Evolutionary conservation across 1,140 invertebrate species (phyloP), one percentile per base, ranked within the genome.

Genomic region (Leptoteleia sp.): DNA sequence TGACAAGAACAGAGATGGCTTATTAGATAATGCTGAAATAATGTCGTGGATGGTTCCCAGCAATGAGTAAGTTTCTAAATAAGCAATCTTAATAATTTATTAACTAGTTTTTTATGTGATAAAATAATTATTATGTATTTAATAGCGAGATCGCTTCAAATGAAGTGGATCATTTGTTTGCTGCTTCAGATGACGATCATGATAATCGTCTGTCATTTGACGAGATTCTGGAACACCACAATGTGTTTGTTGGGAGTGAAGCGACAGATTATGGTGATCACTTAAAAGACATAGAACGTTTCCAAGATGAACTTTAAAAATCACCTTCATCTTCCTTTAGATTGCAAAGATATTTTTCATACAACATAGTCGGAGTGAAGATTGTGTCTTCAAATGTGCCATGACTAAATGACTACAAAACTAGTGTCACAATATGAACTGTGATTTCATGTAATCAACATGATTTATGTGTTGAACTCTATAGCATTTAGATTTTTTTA

Each of bases 221-320:
- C 4, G 98, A 99, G 91, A 93, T 99, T 45, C 85, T 98, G 0
- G 92, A 94, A 11, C 95, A 97, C 86, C 94, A 98, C 85, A 95
- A 98, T 70, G 92, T 94, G 33, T 99, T 99, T 90, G 97, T 99
- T 9, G 97, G 97, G 9, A 98, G 96, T 85, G 97, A 99, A 91
- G 97, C 95, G 0, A 98, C 97, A n/a, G 96, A 98, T 85, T 98
- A 96, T 89, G 97, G 96, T 1, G 93, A 97, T 83, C 95, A 97
- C 87, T 91, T 98, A 31, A 92, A 95, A 47, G 94, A 95, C 79
- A 92, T 95, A 52, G 93, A 96, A 64, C 91, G 93, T 79, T 95
- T 96, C 80, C 89, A 92, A 59, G 96, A 97, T 83, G 96, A 97
- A 89, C 91, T 97, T 37, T 97, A 91, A 92, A 67, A 61, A 15